Evolutionary conservation across 2,797 vertebrate species (phyloP).

Genomic region (Xyrichtys novacula): DNA sequence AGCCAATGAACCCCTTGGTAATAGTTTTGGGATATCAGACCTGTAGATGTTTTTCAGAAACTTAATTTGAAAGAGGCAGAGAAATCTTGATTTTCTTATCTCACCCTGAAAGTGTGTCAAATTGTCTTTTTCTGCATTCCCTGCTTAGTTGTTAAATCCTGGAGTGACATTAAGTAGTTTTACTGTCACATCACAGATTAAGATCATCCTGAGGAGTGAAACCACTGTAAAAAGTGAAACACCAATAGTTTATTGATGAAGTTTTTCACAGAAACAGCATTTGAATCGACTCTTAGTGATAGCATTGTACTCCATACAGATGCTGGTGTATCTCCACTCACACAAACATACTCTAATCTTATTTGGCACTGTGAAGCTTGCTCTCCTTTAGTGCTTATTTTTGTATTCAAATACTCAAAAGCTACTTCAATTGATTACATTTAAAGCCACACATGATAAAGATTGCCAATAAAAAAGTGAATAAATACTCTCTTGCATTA

Average conservation of each 20-base stretch:
- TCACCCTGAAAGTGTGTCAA: too few relatives aligned
- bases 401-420: not conserved
- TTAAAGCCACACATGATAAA: slow-evolving; percentile 17
- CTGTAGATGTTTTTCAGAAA: too few relatives aligned
- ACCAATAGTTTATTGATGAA: slow-evolving; percentile 9
- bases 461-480: not conserved
- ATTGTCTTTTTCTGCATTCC: too few relatives aligned
- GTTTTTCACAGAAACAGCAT: slow-evolving; percentile 3
- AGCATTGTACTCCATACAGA: not conserved
- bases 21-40: too few relatives aligned
- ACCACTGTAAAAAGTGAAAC: slow-evolving; percentile 3
- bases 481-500: slow-evolving; percentile 5
- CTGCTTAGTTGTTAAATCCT: too few relatives aligned
- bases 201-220: not conserved
- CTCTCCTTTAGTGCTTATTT: not conserved
- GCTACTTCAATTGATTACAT: not conserved
- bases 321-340: not conserved
- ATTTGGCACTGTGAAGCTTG: slow-evolving; percentile 9
- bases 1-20: too few relatives aligned
- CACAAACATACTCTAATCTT: too few relatives aligned
- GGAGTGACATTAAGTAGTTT: too few relatives aligned
- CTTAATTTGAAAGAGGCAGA: too few relatives aligned
- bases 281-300: not conserved
- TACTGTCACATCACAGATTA: not conserved
- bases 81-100: too few relatives aligned